These are phyloP conservation scores for Keiferia lycopersicella DNA, from an alignment of 2,888 invertebrate species.

Conservation along the genomic window DNA sequence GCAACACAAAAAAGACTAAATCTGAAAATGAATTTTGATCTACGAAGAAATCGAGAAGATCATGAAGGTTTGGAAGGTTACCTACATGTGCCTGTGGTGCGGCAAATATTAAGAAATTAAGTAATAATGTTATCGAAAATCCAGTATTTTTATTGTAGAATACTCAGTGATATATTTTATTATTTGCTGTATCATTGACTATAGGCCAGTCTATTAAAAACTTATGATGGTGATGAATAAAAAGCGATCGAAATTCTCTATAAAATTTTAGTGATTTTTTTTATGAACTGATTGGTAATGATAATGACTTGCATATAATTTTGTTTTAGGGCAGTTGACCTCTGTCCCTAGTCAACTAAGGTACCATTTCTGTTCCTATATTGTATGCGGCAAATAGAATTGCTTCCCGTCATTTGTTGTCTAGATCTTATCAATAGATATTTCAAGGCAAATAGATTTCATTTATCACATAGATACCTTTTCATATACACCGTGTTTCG, in stretches of 20 bases:
- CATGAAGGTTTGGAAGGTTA: background rate
- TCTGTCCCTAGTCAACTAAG: slow-evolving; percentile 7
- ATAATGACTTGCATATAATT: background rate
- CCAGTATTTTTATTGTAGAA: too few relatives aligned
- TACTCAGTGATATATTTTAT: background rate
- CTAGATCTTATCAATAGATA: too few relatives aligned
- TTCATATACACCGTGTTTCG: too few relatives aligned
- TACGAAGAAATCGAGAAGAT: background rate
- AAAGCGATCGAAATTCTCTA: slow-evolving; percentile 12
- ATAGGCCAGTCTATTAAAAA: background rate
- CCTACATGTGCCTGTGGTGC: background rate
- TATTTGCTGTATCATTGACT: background rate
- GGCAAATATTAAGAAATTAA: too few relatives aligned
- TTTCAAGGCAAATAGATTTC: too few relatives aligned
- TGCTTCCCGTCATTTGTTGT: too few relatives aligned
- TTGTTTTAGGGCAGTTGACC: slow-evolving; percentile 13
- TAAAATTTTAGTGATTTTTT: background rate
- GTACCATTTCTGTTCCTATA: background rate
- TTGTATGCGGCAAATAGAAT: too few relatives aligned
- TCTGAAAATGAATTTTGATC: background rate
- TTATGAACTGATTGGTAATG: background rate
- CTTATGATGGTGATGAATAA: too few relatives aligned
- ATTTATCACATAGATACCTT: too few relatives aligned
- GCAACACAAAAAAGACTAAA: background rate
- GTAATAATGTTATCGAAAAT: too few relatives aligned